phyloP scores from a whole-genome alignment of 1,140 invertebrate genomes.

The Andricus grossulariae region DNA sequence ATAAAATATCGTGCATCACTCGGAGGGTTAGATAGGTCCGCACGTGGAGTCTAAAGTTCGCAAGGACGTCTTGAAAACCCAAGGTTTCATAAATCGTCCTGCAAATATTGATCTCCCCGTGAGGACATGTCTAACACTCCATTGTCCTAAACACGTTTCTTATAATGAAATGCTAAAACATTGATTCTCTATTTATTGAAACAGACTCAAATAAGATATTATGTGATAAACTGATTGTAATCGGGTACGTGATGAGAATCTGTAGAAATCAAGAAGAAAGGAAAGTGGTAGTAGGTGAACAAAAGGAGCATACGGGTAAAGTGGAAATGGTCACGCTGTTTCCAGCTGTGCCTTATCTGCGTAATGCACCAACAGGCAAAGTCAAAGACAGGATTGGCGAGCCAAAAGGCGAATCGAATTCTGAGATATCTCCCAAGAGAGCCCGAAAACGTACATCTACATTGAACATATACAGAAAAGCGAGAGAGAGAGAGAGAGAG shows the following conservation, averaged over 20 bases:
- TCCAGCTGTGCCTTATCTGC: constrained; percentile 32
- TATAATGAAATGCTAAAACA: too few species aligned
- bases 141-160: too few species aligned
- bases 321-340: constrained; percentile 6
- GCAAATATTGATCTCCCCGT: too few species aligned
- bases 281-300: constrained; percentile 8
- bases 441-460: constrained; percentile 21
- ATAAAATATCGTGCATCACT: too few species aligned
- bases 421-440: constrained; percentile 37
- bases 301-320: constrained; percentile 29
- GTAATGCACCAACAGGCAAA: constrained; percentile 32
- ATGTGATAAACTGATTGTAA: background rate
- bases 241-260: background rate
- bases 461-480: constrained; percentile 28
- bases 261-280: background rate
- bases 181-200: too few species aligned
- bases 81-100: too few species aligned
- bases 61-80: too few species aligned
- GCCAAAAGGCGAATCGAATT: constrained; percentile 42
- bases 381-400: constrained; percentile 24
- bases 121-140: too few species aligned
- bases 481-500: background rate
- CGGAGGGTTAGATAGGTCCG: too few species aligned
- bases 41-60: too few species aligned
- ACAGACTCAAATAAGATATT: too few species aligned